phyloP scores from a whole-genome alignment of 2,797 vertebrate genomes.

The Anguilla obscura region DNA sequence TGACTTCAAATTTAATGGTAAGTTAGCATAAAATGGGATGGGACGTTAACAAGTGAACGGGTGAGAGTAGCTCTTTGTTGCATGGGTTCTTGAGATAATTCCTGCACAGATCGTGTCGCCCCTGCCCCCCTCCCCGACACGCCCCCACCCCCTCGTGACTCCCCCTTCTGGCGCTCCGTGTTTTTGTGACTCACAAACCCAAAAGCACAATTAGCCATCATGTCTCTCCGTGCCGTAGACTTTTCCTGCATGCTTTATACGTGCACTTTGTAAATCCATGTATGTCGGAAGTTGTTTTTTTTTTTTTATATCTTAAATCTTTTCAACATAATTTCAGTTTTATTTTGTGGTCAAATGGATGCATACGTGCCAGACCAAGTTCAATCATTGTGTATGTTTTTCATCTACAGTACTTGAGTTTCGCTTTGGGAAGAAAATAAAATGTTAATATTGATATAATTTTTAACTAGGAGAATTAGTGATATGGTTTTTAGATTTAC shows the following conservation, averaged over 20 bases:
- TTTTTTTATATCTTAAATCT: slow-evolving; percentile 5
- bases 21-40: background rate
- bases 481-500: background rate
- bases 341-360: slow-evolving; percentile 16
- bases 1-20: background rate
- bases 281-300: background rate
- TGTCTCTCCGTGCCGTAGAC: slow-evolving; percentile 2
- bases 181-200: slow-evolving; percentile 26
- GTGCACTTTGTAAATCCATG: background rate
- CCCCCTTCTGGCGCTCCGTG: slow-evolving; percentile 11
- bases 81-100: slow-evolving; percentile 21
- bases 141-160: background rate
- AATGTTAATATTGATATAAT: background rate
- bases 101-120: background rate
- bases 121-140: background rate
- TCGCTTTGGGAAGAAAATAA: background rate
- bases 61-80: slow-evolving; percentile 14
- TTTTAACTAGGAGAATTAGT: background rate
- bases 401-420: background rate
- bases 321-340: slow-evolving; percentile 21
- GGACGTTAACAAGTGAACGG: background rate
- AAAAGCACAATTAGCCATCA: slow-evolving; percentile 11
- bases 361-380: background rate
- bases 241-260: slow-evolving; percentile 14
- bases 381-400: background rate